Conservation (phyloP, 2,113 vertebrate genomes). For the Chlamydotis undulata region DNA sequence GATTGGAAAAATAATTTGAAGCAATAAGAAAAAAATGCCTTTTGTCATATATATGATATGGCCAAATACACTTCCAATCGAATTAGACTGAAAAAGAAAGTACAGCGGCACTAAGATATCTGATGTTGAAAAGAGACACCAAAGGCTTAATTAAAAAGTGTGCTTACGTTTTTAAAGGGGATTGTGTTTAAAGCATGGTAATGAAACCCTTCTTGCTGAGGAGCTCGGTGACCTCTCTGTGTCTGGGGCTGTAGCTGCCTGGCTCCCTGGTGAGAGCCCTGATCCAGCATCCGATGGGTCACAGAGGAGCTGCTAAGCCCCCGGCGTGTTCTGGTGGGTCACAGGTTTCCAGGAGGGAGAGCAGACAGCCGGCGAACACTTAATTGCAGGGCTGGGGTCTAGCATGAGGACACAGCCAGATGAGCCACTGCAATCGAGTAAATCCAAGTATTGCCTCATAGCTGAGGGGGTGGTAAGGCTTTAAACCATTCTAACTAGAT, state of each 20-base stretch:
- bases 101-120: conserved; percentile 6
- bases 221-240: neutral
- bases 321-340: neutral
- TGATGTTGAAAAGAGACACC: conserved; percentile 23
- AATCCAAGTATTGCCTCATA: neutral
- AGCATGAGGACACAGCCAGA: neutral
- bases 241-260: neutral
- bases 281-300: neutral
- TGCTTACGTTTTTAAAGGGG: conserved; percentile 24
- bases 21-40: conserved; percentile 49
- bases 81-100: conserved; percentile 43
- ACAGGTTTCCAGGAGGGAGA: neutral
- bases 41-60: conserved; percentile 40
- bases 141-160: conserved; percentile 62
- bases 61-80: conserved; percentile 46
- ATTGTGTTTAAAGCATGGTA: neutral
- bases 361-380: neutral
- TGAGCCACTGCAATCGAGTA: neutral
- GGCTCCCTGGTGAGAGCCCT: neutral
- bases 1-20: conserved; percentile 72
- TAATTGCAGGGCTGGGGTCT: conserved; percentile 32
- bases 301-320: neutral
- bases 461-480: neutral
- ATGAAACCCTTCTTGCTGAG: conserved; percentile 4
- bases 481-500: neutral